These are phyloP conservation scores for Saccostrea cuccullata DNA, from an alignment of 1,140 invertebrate genomes.

Conservation along the genomic window DNA sequence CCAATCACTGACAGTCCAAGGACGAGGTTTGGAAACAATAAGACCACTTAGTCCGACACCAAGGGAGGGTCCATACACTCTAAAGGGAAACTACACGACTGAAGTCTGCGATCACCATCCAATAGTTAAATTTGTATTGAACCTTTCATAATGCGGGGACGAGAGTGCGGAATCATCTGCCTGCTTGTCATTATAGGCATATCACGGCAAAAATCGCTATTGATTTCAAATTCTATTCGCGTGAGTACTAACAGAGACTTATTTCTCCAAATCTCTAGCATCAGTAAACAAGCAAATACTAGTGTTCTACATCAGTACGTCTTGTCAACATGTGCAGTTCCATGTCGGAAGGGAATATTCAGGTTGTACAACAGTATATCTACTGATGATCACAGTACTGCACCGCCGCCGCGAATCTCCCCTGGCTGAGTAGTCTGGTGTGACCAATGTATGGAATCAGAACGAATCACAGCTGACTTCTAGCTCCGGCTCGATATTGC, in stretches of 20 bases:
- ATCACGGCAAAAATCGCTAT: slow-evolving; percentile 22
- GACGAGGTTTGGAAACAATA: background rate
- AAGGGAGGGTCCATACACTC: background rate
- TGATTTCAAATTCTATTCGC: slow-evolving; percentile 8
- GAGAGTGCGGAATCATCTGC: slow-evolving; percentile 4
- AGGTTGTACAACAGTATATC: background rate
- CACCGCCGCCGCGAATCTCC: too few relatives aligned
- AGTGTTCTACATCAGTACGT: background rate
- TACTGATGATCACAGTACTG: too few relatives aligned
- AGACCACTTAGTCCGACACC: background rate
- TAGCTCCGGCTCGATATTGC: background rate
- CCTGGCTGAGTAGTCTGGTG: too few relatives aligned
- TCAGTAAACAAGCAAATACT: background rate
- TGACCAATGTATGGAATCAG: background rate
- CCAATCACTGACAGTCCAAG: slow-evolving; percentile 1
- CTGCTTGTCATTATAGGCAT: slow-evolving; percentile 16
- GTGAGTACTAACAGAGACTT: slow-evolving; percentile 23
- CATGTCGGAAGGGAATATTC: background rate
- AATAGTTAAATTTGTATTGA: slow-evolving; percentile 30
- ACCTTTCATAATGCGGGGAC: background rate
- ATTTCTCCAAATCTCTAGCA: slow-evolving; percentile 7
- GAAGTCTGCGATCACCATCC: background rate
- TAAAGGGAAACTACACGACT: background rate
- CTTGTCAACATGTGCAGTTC: background rate
- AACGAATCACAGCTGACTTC: background rate